Evolutionary conservation across 92 coral and sea anemone species (phyloP), one percentile per base, ranked within the genome.

Genomic region (Phenganax stokvisi): DNA sequence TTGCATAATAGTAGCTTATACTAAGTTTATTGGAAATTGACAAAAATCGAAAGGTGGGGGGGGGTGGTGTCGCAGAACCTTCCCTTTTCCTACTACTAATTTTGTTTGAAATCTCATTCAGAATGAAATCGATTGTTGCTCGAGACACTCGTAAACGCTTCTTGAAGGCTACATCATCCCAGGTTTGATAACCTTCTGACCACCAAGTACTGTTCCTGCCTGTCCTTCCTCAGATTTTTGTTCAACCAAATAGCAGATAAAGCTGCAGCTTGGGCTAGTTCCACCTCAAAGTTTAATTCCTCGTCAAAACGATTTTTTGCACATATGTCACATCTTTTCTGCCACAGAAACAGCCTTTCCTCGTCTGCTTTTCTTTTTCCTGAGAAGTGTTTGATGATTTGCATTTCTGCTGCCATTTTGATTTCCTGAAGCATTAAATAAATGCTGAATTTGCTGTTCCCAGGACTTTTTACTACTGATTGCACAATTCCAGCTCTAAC

Each of bases 231-330:
- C 30, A 60, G 77, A 27, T 79, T 80, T 30, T 80, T 75, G 56
- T 31, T 74, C 8, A 81, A 52, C 54, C 81, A 74, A 81, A 86
- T 58, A 12, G 86, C 79, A 30, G 89, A 77, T 82, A 82, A 76
- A 67, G 86, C 89, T 76, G 84, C 84, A 54, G 80, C 80, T 57
- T 86, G 86, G 12, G 84, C 70, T 30, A 58, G 83, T 76, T 74
- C 84, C 11, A 29, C 55, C 79, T 77, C 80, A 16, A 30, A 82
- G 29, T 17, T 9, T 16, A 86, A 74, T 57, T 85, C 88, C 54
- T 75, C 79, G 63, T 67, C 28, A 30, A 79, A 58, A 16, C 66
- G 73, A 11, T 52, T 72, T 15, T 72, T 71, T 72, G 80, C 74
- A 7, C 71, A 20, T 60, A 2, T 62, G 28, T 58, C 27, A 63